phyloP scores from a whole-genome alignment of 2,888 invertebrate genomes.

The Heliconius sara region DNA sequence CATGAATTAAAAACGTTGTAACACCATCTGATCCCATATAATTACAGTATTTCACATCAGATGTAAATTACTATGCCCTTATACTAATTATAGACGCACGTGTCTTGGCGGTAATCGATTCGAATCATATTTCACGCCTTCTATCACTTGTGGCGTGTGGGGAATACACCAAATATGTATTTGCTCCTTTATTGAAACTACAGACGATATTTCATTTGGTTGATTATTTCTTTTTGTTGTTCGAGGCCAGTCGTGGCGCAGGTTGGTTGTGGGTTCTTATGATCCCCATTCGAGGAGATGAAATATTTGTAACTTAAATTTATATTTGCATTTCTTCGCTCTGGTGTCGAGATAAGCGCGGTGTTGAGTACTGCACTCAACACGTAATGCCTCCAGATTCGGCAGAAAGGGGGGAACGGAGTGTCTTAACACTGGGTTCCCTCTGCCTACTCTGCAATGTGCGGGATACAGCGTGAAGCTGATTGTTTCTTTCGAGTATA shows the following conservation, averaged over 20 bases:
- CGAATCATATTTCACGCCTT: slow-evolving; percentile 61
- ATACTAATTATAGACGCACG: slow-evolving; percentile 50
- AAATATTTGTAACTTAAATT: too few species aligned
- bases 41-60: slow-evolving; percentile 44
- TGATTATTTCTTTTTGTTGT: not conserved
- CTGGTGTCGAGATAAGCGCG: too few species aligned
- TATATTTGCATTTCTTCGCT: too few species aligned
- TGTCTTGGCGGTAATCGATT: slow-evolving; percentile 60
- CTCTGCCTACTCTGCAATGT: too few species aligned
- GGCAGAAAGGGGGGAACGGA: too few species aligned
- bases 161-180: slow-evolving; percentile 54
- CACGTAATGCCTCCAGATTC: too few species aligned
- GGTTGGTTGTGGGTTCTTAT: too few species aligned
- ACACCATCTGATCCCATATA: slow-evolving; percentile 57
- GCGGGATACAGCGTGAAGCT: too few species aligned
- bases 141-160: slow-evolving; percentile 61
- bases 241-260: too few species aligned
- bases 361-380: too few species aligned
- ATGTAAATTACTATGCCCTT: slow-evolving; percentile 43
- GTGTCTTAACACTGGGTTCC: too few species aligned
- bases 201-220: not conserved
- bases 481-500: too few species aligned
- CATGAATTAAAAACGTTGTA: slow-evolving; percentile 35
- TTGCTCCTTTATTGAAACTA: not conserved
- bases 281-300: not conserved